These are phyloP conservation scores for Schlechtendalia chinensis DNA, from an alignment of 1,140 invertebrate species.

Conservation along the genomic window DNA sequence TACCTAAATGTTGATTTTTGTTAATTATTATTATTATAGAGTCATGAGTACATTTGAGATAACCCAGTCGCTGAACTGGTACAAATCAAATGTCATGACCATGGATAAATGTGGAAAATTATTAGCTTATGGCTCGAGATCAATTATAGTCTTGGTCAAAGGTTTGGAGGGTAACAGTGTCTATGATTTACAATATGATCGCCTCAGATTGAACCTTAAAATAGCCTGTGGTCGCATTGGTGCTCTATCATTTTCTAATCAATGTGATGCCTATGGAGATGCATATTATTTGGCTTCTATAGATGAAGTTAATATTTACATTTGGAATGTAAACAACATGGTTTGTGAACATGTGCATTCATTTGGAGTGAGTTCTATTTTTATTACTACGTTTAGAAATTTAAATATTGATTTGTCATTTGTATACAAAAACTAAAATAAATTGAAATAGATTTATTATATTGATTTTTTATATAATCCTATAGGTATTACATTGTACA, in stretches of 20 bases:
- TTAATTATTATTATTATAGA: background rate
- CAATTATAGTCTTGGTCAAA: slow-evolving; percentile 27
- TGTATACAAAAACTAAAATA: no score
- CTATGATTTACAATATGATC: slow-evolving; percentile 34
- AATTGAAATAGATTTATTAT: no score
- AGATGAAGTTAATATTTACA: slow-evolving; percentile 46
- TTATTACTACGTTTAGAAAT: no score
- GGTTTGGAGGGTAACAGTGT: slow-evolving; percentile 29
- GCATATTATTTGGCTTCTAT: slow-evolving; percentile 35
- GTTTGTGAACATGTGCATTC: slow-evolving; percentile 43
- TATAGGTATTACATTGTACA: no score
- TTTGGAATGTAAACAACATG: slow-evolving; percentile 33
- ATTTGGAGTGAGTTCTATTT: slow-evolving; percentile 31
- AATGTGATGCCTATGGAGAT: slow-evolving; percentile 11
- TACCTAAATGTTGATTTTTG: no score
- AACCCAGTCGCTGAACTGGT: slow-evolving; percentile 37
- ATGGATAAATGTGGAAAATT: slow-evolving; percentile 10
- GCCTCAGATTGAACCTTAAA: slow-evolving; percentile 28
- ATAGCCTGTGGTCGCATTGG: slow-evolving; percentile 33
- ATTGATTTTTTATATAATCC: no score
- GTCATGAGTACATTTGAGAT: slow-evolving; percentile 37
- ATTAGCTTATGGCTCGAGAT: slow-evolving; percentile 31
- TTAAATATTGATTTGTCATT: background rate
- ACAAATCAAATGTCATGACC: slow-evolving; percentile 41
- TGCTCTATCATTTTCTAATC: slow-evolving; percentile 33